phyloP scores from a whole-genome alignment of 2,113 vertebrate genomes.

The Salvator merianae region DNA sequence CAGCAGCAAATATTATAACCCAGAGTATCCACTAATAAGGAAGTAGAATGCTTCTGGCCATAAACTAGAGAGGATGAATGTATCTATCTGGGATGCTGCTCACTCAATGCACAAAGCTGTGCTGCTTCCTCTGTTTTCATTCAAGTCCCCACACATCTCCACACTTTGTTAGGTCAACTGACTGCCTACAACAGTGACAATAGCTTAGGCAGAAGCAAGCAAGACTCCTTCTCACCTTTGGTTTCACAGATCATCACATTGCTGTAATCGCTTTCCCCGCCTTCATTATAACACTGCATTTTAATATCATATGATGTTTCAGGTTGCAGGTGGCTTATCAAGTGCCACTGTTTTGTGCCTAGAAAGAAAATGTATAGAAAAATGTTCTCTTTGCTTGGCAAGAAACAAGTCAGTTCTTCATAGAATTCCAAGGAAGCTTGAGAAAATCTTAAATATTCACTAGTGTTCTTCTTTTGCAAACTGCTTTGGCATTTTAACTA shows the following conservation, averaged over 20 bases:
- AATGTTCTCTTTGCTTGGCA: rapidly evolving
- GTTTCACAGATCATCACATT: constrained; percentile 98
- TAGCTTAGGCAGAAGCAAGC: neutral
- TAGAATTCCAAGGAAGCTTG: rapidly evolving
- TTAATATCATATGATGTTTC: constrained; percentile 97
- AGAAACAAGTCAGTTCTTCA: rapidly evolving
- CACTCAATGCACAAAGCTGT: no score
- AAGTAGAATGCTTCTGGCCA: constrained; percentile 5
- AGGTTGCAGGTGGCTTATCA: constrained; percentile 90
- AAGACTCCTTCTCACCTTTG: constrained; percentile 77
- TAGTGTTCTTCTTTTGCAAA: no score
- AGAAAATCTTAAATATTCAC: neutral
- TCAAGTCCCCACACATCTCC: neutral
- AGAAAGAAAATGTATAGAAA: neutral
- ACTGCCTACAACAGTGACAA: neutral
- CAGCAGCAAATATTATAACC: neutral
- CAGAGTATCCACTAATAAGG: neutral
- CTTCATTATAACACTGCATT: constrained; percentile 95
- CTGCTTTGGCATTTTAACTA: no score
- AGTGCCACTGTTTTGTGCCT: constrained; percentile 91
- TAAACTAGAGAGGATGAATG: neutral
- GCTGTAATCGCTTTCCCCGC: constrained; percentile 92
- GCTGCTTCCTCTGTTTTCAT: no score
- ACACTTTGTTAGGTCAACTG: no score
- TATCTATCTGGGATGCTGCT: constrained; percentile 25